Conservation (phyloP, 1,140 invertebrate species). For the Danaus plexippus region DNA sequence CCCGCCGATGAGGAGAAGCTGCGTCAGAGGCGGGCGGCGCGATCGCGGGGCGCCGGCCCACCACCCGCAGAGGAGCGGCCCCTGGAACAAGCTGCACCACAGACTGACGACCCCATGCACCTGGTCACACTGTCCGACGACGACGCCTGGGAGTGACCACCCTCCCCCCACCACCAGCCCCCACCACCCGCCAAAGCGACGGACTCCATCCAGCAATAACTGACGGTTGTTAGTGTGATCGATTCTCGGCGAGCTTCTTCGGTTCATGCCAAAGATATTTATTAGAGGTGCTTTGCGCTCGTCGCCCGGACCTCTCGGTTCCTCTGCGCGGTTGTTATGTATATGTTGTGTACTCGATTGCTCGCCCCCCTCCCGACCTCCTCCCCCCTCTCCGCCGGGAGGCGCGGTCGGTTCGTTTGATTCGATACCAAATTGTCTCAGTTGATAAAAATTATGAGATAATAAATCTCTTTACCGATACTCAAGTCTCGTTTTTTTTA, state of each 20-base stretch:
- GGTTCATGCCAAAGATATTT: slow-evolving; percentile 71
- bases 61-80: slow-evolving; percentile 10
- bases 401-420: slow-evolving; percentile 43
- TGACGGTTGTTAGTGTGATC: slow-evolving; percentile 44
- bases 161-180: slow-evolving; percentile 21
- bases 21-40: slow-evolving; percentile 51
- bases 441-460: slow-evolving; percentile 46
- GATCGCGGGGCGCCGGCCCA: slow-evolving; percentile 12
- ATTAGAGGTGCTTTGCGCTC: slow-evolving; percentile 55
- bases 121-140: slow-evolving; percentile 43
- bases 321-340: slow-evolving; percentile 16
- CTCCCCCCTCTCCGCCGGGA: slow-evolving; percentile 44
- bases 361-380: slow-evolving; percentile 45
- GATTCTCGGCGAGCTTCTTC: slow-evolving; percentile 59
- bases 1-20: slow-evolving; percentile 77
- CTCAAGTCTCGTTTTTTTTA: slow-evolving; percentile 61
- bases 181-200: slow-evolving; percentile 16
- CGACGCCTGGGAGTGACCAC: slow-evolving; percentile 35
- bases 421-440: slow-evolving; percentile 54
- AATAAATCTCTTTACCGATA: slow-evolving; percentile 67
- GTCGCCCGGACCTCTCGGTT: slow-evolving; percentile 30
- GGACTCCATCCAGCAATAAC: slow-evolving; percentile 40
- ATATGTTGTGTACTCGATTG: slow-evolving; percentile 7
- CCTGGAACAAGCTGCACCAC: slow-evolving; percentile 15
- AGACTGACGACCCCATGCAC: slow-evolving; percentile 22